Conservation (phyloP, 2,113 vertebrate species). For the Ascaphus truei region DNA sequence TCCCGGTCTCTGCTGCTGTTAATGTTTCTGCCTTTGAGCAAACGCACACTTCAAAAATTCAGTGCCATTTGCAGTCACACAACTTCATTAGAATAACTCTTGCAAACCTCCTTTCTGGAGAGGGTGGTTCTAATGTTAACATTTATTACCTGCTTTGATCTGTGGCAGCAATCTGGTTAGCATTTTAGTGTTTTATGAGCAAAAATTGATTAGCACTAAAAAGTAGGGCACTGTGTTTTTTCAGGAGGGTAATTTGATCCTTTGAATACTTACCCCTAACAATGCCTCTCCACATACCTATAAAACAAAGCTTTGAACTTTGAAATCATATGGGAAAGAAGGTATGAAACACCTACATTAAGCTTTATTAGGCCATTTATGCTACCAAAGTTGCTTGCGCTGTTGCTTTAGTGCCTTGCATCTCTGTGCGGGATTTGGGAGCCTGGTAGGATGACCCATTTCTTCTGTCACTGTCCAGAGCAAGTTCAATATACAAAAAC, state of each 20-base stretch:
- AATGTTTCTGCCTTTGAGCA: background rate
- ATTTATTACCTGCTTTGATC: conserved; percentile 16
- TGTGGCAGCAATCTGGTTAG: conserved; percentile 4
- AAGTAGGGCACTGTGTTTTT: background rate
- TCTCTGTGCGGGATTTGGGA: background rate
- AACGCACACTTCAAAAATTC: background rate
- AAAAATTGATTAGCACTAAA: conserved; percentile 25
- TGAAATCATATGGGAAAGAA: conserved; percentile 13
- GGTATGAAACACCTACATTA: conserved; percentile 18
- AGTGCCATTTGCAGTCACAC: no score
- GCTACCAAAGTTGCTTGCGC: conserved; percentile 9
- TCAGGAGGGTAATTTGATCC: conserved; percentile 1
- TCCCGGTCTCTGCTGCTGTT: background rate
- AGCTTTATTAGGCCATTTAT: conserved; percentile 16
- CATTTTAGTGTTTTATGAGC: conserved; percentile 15
- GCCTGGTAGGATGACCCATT: background rate
- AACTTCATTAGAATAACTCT: background rate
- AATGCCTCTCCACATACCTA: conserved; percentile 5
- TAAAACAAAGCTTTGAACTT: conserved; percentile 22
- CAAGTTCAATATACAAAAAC: background rate
- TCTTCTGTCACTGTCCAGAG: no score
- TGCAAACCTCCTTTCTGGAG: background rate
- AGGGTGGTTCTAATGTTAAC: background rate
- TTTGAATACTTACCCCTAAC: conserved; percentile 10
- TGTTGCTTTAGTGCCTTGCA: background rate